Percentiles rank a stretch among this genome's conserved stretches.
Conservation (phyloP, 2,797 vertebrate genomes). For the Hippoglossus hippoglossus region DNA sequence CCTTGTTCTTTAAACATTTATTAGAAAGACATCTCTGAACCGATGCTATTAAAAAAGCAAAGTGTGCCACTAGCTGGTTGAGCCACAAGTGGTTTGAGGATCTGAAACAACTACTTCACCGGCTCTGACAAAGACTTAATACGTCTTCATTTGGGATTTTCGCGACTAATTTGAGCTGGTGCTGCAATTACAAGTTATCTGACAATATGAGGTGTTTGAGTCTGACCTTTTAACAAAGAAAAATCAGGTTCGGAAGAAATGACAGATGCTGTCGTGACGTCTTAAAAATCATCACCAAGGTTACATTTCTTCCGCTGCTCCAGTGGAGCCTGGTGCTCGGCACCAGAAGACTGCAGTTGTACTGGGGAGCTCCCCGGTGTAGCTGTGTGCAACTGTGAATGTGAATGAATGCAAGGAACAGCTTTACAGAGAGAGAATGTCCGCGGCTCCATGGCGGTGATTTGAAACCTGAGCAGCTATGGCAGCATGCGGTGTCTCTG, state of each 20-base stretch:
- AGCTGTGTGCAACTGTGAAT: conserved; percentile 42
- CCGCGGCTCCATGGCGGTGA: background rate
- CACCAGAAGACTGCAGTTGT: conserved; percentile 44
- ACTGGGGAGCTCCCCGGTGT: conserved; percentile 45
- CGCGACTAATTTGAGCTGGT: conserved; percentile 12
- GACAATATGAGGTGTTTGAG: background rate
- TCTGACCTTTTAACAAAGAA: conserved; percentile 13
- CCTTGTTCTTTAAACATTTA: background rate
- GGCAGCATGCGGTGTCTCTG: background rate
- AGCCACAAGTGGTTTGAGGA: conserved; percentile 23
- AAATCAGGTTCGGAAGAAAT: background rate
- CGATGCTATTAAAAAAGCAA: background rate
- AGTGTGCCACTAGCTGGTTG: background rate
- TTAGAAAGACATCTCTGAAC: background rate
- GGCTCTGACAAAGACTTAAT: background rate
- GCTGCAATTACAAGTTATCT: conserved; percentile 7
- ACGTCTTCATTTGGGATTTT: background rate
- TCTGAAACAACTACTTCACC: conserved; percentile 1
- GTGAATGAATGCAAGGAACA: conserved; percentile 34
- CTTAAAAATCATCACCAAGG: conserved; percentile 42
- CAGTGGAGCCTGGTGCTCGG: conserved; percentile 36
- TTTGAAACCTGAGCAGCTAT: too few relatives aligned
- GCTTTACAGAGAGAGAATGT: conserved; percentile 10
- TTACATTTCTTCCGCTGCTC: conserved; percentile 28
- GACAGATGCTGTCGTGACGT: conserved; percentile 5